Evolutionary conservation across 1,140 invertebrate species (phyloP), one percentile per base, ranked within the genome.

Genomic region (Sycophaga agraensis): DNA sequence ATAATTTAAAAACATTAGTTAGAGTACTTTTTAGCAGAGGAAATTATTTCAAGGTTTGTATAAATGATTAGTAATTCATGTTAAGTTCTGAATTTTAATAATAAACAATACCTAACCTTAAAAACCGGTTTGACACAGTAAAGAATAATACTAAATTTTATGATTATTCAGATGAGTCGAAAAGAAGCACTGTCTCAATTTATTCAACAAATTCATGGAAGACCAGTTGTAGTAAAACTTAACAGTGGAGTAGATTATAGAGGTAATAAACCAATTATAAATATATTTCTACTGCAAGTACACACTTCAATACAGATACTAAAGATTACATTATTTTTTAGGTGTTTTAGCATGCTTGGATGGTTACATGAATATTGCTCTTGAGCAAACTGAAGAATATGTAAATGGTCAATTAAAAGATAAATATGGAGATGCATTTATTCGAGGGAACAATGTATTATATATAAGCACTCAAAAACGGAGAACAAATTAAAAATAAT

Each of bases 311-410:
- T 28, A n/a, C n/a, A n/a, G n/a, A n/a, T n/a, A n/a, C n/a, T n/a
- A n/a, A n/a, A n/a, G n/a, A 17, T 42, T 11, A 24, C 24, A 48
- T 34, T 19, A 19, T 40, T 57, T 77, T 87, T 21, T 72, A 98
- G 97, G 97, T 70, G 96, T 99, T 5, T 77, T 99, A 35, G 94
- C 96, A 8, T 99, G 96, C 81, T 80, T 99, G 4, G 98, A 99
- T 85, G 98, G 98, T 7, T 99, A 99, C 76, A 99, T 99, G 97
- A 99, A 99, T 78, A 99, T 99, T 73, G 97, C 97, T 8, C 80
- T 99, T 12, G 98, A 99, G 80, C 98, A 99, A 82, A 99, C 97
- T 4, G 98, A 99, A 83, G 98, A 99, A 80, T 99, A 99, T 82
- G 91, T 97, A 0, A 98, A 99, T 81, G 98, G 98, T 2, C 97